These are phyloP conservation scores for Hemitrygon akajei DNA, from an alignment of 2,797 vertebrate species.

Conservation along the genomic window DNA sequence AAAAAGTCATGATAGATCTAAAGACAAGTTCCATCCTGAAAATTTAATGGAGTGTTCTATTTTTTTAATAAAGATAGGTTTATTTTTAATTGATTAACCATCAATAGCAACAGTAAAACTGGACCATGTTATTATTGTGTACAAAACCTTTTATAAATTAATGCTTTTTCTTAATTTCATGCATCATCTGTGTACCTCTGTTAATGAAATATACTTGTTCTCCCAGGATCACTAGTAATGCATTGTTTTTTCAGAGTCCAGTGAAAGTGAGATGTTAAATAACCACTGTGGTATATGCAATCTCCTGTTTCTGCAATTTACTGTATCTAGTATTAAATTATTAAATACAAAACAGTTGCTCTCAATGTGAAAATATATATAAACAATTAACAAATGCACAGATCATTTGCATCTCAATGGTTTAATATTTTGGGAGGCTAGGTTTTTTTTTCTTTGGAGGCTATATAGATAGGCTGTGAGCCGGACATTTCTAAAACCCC, in stretches of 20 bases:
- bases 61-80: conserved; percentile 34
- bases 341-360: not conserved
- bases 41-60: conserved; percentile 32
- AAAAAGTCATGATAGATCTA: not conserved
- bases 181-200: not conserved
- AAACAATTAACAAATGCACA: not conserved
- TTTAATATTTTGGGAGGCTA: not conserved
- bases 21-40: not conserved
- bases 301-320: not conserved
- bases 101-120: conserved; percentile 12
- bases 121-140: conserved; percentile 5
- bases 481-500: too few species aligned
- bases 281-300: not conserved
- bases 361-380: not conserved
- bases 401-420: not conserved
- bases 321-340: conserved; percentile 31
- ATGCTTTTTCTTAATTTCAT: not conserved
- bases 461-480: too few species aligned
- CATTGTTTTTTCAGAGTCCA: not conserved
- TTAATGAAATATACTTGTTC: not conserved
- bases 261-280: not conserved
- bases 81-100: conserved; percentile 34
- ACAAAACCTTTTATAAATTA: not conserved
- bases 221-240: not conserved
- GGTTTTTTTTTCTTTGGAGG: too few species aligned